Conservation (phyloP, 2,888 invertebrate genomes). For the Capitulum mitella region DNA sequence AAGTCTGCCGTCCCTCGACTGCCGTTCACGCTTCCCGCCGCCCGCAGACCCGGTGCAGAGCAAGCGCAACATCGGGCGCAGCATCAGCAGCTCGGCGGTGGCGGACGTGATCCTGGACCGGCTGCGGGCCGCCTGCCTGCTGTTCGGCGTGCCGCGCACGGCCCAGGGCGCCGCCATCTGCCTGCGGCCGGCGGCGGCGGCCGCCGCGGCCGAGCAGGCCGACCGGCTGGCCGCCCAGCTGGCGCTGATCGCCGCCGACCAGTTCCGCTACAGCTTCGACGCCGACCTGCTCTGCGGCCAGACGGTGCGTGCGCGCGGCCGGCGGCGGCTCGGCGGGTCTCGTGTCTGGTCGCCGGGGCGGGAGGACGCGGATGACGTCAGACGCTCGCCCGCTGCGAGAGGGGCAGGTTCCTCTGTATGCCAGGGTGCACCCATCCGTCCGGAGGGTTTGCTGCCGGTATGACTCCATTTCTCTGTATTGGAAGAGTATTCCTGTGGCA, state of each 20-base stretch:
- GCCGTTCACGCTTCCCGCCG: background rate
- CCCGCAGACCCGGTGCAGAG: conserved; percentile 47
- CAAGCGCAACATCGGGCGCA: conserved; percentile 47
- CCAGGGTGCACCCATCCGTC: too few relatives aligned
- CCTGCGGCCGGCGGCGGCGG: conserved; percentile 33
- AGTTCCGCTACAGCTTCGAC: background rate
- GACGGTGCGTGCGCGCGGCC: background rate
- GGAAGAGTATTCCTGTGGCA: too few relatives aligned
- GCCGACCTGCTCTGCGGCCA: background rate
- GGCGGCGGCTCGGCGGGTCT: too few relatives aligned
- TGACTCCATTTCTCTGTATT: too few relatives aligned
- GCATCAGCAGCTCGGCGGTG: conserved; percentile 44
- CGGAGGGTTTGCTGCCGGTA: too few relatives aligned
- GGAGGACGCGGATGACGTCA: too few relatives aligned
- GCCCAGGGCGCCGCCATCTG: conserved; percentile 42
- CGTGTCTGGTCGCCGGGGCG: too few relatives aligned
- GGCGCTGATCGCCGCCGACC: background rate
- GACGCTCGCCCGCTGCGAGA: too few relatives aligned
- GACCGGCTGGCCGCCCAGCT: background rate
- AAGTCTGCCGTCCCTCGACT: too few relatives aligned
- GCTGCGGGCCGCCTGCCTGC: conserved; percentile 46
- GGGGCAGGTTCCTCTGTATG: too few relatives aligned
- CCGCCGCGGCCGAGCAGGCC: conserved; percentile 5
- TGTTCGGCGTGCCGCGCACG: conserved; percentile 47
- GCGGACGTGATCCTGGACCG: conserved; percentile 48